Evolutionary conservation across 2,888 invertebrate species (phyloP).

Genomic region (Lithophane semibrunnea): DNA sequence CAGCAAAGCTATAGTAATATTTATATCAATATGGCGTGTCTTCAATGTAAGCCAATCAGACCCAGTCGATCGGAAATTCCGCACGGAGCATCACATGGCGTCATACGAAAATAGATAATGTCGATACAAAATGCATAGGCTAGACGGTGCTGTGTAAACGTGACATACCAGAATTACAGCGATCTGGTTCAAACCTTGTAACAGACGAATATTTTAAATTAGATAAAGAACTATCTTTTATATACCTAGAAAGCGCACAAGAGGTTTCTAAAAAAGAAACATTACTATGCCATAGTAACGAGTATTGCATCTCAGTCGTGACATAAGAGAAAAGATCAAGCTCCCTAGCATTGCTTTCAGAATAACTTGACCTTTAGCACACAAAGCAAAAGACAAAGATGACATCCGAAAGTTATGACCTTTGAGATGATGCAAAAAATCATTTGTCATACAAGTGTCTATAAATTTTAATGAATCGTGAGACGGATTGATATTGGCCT

Average conservation of each 20-base stretch:
- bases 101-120: conserved; percentile 56
- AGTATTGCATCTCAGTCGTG: conserved; percentile 23
- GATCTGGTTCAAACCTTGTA: conserved; percentile 7
- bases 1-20: conserved; percentile 32
- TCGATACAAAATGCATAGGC: conserved; percentile 46
- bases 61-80: conserved; percentile 52
- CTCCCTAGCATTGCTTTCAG: conserved; percentile 7
- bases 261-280: neutral
- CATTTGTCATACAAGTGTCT: conserved; percentile 52
- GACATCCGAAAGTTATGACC: conserved; percentile 51
- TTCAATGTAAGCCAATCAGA: conserved; percentile 46
- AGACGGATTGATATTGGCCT: conserved; percentile 33
- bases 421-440: conserved; percentile 40
- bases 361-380: conserved; percentile 47
- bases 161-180: neutral
- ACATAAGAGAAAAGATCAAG: conserved; percentile 25
- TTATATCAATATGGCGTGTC: conserved; percentile 27
- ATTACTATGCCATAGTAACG: neutral
- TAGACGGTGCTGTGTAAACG: conserved; percentile 13
- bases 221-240: neutral
- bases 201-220: neutral
- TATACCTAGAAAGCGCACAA: neutral
- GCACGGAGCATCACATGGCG: conserved; percentile 39
- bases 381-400: conserved; percentile 40
- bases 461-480: conserved; percentile 54